These are phyloP conservation scores for Sympetrum striolatum DNA, from an alignment of 2,888 invertebrate species.

Conservation along the genomic window DNA sequence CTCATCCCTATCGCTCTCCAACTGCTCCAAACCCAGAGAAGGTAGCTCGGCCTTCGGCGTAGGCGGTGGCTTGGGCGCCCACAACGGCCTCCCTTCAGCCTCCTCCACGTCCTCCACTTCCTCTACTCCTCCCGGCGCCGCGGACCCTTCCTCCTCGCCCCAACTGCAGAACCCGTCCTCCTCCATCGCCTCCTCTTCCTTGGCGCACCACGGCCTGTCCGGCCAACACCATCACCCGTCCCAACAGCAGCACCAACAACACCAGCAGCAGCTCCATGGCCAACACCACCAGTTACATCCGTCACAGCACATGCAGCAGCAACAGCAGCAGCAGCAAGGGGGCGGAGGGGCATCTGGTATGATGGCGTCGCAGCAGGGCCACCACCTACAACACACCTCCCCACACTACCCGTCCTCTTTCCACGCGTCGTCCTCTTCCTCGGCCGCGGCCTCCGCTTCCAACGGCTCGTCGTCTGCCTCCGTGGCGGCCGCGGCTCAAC, in stretches of 20 bases:
- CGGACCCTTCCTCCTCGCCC: constrained; percentile 44
- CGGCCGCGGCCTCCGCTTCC: constrained; percentile 50
- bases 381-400: constrained; percentile 25
- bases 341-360: constrained; percentile 41
- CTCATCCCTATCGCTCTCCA: constrained; percentile 42
- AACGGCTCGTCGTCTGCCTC: constrained; percentile 61
- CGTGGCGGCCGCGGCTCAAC: constrained; percentile 68
- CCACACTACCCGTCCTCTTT: constrained; percentile 14
- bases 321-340: constrained; percentile 35
- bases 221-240: constrained; percentile 45
- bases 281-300: constrained; percentile 40
- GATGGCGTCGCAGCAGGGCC: constrained; percentile 42
- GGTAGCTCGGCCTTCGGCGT: constrained; percentile 51
- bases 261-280: constrained; percentile 52
- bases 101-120: constrained; percentile 39
- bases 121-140: constrained; percentile 45
- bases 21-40: constrained; percentile 53
- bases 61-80: constrained; percentile 22
- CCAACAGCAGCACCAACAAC: constrained; percentile 52
- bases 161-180: constrained; percentile 22
- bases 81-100: constrained; percentile 38
- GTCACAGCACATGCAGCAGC: constrained; percentile 37
- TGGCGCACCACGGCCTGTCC: constrained; percentile 42
- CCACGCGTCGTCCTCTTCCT: not conserved
- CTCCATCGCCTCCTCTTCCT: constrained; percentile 21